Evolutionary conservation across 1,140 invertebrate species (phyloP).

Genomic region (Ips nitidus): DNA sequence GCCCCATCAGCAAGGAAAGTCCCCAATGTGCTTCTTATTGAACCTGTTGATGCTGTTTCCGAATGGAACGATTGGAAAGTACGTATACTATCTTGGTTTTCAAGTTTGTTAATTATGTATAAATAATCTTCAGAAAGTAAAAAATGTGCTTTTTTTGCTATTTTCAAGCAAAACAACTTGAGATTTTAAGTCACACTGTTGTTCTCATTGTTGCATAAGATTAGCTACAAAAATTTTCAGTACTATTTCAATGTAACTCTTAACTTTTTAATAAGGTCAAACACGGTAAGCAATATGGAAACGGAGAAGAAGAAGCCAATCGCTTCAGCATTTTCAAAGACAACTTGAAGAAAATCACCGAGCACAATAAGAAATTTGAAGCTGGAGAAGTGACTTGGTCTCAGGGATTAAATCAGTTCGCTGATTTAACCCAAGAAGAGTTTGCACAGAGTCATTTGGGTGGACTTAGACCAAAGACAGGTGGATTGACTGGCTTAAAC

Average conservation of each 20-base stretch:
- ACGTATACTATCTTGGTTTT: neutral
- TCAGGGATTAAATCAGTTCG: conserved; percentile 37
- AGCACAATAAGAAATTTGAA: conserved; percentile 35
- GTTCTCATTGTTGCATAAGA: neutral
- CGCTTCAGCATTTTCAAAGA: conserved; percentile 37
- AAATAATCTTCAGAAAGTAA: neutral
- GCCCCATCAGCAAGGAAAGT: neutral
- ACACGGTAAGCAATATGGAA: conserved; percentile 22
- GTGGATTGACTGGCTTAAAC: neutral
- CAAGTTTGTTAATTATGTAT: no score
- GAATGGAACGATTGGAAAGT: conserved; percentile 19
- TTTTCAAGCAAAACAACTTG: neutral
- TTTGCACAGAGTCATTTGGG: conserved; percentile 15
- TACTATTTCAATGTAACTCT: neutral
- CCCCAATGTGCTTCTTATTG: neutral
- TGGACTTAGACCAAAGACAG: neutral
- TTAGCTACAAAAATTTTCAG: neutral
- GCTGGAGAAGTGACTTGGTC: conserved; percentile 30
- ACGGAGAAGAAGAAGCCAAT: conserved; percentile 28
- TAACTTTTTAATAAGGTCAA: conserved; percentile 13
- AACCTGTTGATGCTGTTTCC: neutral
- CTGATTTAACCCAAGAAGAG: conserved; percentile 36
- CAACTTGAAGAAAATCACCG: conserved; percentile 25
- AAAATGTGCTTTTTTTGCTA: neutral
- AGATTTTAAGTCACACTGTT: neutral